Evolutionary conservation across 2,113 vertebrate genomes (phyloP).

Genomic region (Raja brachyura): DNA sequence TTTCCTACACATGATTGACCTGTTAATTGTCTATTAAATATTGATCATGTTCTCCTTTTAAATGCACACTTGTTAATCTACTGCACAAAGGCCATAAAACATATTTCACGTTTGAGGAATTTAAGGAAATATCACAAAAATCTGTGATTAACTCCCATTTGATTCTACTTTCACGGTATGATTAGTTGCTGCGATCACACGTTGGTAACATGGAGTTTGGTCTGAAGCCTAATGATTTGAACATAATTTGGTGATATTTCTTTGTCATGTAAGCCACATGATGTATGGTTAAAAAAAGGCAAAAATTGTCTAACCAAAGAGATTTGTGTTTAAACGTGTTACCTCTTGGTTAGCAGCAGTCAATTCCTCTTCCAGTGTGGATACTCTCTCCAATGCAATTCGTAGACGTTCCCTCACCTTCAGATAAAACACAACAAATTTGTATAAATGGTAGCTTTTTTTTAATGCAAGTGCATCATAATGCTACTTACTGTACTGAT

Average conservation of each 20-base stretch:
- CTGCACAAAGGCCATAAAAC: not conserved
- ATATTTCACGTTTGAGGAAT: not conserved
- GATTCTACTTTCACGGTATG: not conserved
- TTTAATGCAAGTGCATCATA: not conserved
- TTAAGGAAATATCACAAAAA: not conserved
- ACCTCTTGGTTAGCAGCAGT: conserved; percentile 93
- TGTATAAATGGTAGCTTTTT: conserved; percentile 25
- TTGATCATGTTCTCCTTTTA: not conserved
- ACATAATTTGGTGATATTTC: conserved; percentile 45
- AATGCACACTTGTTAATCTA: not conserved
- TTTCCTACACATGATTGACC: not conserved
- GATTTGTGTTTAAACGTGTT: conserved; percentile 45
- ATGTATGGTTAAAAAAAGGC: conserved; percentile 36
- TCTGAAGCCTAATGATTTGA: conserved; percentile 39
- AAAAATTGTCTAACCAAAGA: conserved; percentile 27
- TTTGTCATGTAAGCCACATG: conserved; percentile 49
- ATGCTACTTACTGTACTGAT: conserved; percentile 19
- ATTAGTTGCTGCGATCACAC: conserved; percentile 33
- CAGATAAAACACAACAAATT: conserved; percentile 54
- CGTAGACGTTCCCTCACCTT: conserved; percentile 88
- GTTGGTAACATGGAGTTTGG: conserved; percentile 37
- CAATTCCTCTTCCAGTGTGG: conserved; percentile 92
- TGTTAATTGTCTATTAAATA: not conserved
- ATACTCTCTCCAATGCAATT: conserved; percentile 93
- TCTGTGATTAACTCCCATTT: not conserved